These are phyloP conservation scores for Drosophila paranaensis DNA, from an alignment of 2,888 invertebrate genomes.

Conservation along the genomic window DNA sequence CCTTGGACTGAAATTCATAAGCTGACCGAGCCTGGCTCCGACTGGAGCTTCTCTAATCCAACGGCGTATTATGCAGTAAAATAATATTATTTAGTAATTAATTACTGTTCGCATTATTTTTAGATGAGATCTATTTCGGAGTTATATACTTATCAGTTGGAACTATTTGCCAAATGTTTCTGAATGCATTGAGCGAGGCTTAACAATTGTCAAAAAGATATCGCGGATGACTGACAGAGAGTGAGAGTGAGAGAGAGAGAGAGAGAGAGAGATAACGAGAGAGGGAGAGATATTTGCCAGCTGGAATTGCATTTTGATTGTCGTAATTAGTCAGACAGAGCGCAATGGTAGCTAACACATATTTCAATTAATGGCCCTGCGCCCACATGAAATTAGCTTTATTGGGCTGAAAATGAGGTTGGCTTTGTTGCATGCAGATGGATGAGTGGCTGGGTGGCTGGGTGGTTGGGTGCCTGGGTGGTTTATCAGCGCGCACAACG, in stretches of 20 bases:
- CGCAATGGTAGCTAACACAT: conserved; percentile 41
- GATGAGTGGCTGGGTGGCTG: background rate
- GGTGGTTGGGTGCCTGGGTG: background rate
- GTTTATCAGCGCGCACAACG: conserved; percentile 19
- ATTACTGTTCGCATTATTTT: no score
- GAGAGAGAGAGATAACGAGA: no score
- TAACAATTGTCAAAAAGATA: background rate
- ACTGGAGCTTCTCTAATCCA: no score
- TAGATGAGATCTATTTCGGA: no score
- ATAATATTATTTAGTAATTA: no score
- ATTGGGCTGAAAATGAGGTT: conserved; percentile 34
- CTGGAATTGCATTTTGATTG: conserved; percentile 50
- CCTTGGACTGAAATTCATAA: background rate
- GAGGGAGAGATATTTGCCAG: background rate
- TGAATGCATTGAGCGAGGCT: background rate
- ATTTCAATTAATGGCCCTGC: conserved; percentile 43
- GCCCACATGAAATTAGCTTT: conserved; percentile 51
- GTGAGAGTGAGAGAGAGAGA: background rate
- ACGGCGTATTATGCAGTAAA: no score
- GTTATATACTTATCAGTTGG: no score
- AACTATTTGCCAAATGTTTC: background rate
- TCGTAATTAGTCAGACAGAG: conserved; percentile 29
- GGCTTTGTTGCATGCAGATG: conserved; percentile 1
- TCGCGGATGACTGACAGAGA: background rate
- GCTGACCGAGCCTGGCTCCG: no score